Conservation (phyloP, 2,888 invertebrate genomes). For the Sericinus montela region DNA sequence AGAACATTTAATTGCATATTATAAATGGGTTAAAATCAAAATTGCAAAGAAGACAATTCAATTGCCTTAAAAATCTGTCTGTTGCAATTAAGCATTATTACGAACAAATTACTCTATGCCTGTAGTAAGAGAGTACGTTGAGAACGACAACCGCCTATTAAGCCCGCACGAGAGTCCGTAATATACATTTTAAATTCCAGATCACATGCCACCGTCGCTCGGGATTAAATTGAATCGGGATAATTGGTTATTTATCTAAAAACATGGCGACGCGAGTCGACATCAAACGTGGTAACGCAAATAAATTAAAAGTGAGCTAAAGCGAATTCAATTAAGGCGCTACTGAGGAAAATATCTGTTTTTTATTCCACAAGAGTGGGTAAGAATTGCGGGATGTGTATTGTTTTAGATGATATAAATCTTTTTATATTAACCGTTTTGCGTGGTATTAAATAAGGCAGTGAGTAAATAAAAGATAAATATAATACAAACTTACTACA, state of each 20-base stretch:
- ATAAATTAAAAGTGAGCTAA: conserved; percentile 70
- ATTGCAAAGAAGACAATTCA: too few species aligned
- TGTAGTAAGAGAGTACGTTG: conserved; percentile 2
- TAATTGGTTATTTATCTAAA: conserved; percentile 73
- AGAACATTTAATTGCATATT: too few species aligned
- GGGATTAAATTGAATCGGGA: conserved; percentile 57
- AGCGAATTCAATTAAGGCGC: conserved; percentile 68
- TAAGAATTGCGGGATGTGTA: conserved; percentile 5
- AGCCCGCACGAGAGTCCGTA: conserved; percentile 12
- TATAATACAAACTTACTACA: too few species aligned
- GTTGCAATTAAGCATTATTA: conserved; percentile 14
- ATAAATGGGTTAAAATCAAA: too few species aligned
- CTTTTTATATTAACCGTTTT: not conserved
- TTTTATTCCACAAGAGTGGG: conserved; percentile 4
- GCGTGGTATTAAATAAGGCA: too few species aligned
- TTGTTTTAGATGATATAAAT: conserved; percentile 9
- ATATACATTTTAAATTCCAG: conserved; percentile 27
- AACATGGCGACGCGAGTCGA: conserved; percentile 47
- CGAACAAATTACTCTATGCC: conserved; percentile 6
- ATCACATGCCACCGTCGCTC: conserved; percentile 38
- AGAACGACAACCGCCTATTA: conserved; percentile 16
- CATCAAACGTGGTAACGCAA: conserved; percentile 66
- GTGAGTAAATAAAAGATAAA: too few species aligned
- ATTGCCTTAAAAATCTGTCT: too few species aligned
- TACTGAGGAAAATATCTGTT: conserved; percentile 47